A percentile compares a stretch with the other conserved stretches of the same genome.
Evolutionary conservation across 2,113 vertebrate species (phyloP).

Genomic region (Apus apus): DNA sequence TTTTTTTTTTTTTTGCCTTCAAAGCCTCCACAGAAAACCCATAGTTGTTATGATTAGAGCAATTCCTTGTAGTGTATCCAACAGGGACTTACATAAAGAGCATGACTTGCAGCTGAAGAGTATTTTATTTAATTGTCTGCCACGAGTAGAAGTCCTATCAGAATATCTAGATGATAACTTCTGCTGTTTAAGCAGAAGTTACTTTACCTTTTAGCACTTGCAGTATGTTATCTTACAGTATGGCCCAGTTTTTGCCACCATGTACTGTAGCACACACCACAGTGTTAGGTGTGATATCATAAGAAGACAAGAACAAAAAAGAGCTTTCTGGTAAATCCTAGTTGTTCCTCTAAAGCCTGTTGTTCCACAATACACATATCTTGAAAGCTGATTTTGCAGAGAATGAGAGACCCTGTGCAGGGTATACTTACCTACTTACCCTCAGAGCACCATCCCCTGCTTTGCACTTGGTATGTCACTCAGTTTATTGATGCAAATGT

Average conservation of each 20-base stretch:
- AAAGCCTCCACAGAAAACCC: background rate
- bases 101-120: background rate
- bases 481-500: background rate
- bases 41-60: background rate
- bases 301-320: background rate
- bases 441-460: background rate
- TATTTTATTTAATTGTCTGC: background rate
- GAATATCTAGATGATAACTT: background rate
- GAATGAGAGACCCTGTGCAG: background rate
- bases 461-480: background rate
- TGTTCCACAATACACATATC: background rate
- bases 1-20: background rate
- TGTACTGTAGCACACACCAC: background rate
- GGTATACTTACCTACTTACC: background rate
- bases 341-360: background rate
- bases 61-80: background rate
- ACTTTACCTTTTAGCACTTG: background rate
- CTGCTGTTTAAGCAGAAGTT: background rate
- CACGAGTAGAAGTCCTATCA: background rate
- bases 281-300: background rate
- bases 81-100: background rate
- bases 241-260: background rate
- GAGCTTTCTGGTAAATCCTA: background rate
- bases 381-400: background rate
- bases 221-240: background rate